These are phyloP conservation scores for Alca torda DNA, from an alignment of 2,797 vertebrate genomes.

Conservation along the genomic window DNA sequence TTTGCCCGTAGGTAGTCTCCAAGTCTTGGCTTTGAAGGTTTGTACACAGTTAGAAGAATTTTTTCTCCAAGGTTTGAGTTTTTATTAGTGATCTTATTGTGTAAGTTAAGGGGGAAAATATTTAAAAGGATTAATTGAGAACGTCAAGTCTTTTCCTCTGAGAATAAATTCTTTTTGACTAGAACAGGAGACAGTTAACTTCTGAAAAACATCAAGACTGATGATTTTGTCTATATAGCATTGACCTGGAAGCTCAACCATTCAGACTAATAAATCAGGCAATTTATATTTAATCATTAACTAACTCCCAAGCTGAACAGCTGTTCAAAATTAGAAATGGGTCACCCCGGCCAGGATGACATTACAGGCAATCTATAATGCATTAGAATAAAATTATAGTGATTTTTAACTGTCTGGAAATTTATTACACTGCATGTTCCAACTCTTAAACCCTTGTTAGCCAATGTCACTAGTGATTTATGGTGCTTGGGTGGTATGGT, in stretches of 20 bases:
- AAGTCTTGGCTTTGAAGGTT: not conserved
- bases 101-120: conserved; percentile 37
- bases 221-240: conserved; percentile 99
- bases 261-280: conserved; percentile 99
- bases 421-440: conserved; percentile 98
- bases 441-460: conserved; percentile 92
- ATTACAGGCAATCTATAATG: conserved; percentile 99
- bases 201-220: conserved; percentile 98
- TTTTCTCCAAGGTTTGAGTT: not conserved
- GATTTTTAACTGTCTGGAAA: conserved; percentile 99
- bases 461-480: conserved; percentile 94
- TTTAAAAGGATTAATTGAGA: conserved; percentile 74
- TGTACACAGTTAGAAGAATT: not conserved
- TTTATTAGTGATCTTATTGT: not conserved
- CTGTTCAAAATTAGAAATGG: conserved; percentile 99
- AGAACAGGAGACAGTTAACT: conserved; percentile 87
- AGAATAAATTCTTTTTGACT: conserved; percentile 89
- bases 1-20: not conserved
- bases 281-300: conserved; percentile 99
- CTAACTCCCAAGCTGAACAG: conserved; percentile 97
- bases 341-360: conserved; percentile 96
- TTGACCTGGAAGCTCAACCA: conserved; percentile 98
- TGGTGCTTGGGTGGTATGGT: conserved; percentile 84
- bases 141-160: conserved; percentile 67
- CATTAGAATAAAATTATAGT: conserved; percentile 99